Base-by-base conservation (phyloP, 1,140 invertebrate genomes). In the Pseudomyrmex concolor region DNA sequence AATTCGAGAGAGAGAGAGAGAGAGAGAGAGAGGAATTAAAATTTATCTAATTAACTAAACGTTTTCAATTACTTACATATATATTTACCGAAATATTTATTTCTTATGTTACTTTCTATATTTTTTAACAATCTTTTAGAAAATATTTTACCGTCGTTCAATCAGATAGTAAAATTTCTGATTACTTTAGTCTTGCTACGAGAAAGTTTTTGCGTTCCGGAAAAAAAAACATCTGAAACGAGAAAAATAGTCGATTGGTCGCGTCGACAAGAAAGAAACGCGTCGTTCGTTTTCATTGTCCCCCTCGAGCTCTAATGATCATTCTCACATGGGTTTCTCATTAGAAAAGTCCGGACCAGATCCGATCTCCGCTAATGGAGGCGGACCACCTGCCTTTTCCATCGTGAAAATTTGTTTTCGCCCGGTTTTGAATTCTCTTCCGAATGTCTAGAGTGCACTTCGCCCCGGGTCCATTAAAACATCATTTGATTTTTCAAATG, bases 311-410 rank as follows among this genome's bases (percentile, higher is more conserved):
- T 50, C 43, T 25, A 59, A 80, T n/a, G 76, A n/a, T 17, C 17
- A 66, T 70, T 78, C 64, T 80, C 76, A 80, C 54, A 71, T 80
- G 66, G 34, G 19, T 12, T 50, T 51, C 73, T 77, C 66, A 80
- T 80, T 80, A 80, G 66, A 50, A 80, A 80, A 80, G 66, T 80
- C 76, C 15, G 9, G 43, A 80, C 19, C 54, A 60, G 76, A 80
- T 80, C 19, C 66, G 54, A 60, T 80, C 54, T 78, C 54, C 54
- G 54, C 71, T 80, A 80, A 80, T 80, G 43, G 76, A 50, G 15
- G 22, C 43, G 22, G 34, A 43, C 66, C 66, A 71, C 12, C 76
- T 70, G 54, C 22, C 76, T 50, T 80, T 80, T 71, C 43, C 66
- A 80, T 50, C 22, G 66, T 12, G 66, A 71, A 78, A 80, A 80